These are phyloP conservation scores for Serinus canaria DNA, from an alignment of 2,113 vertebrate genomes.

Conservation along the genomic window DNA sequence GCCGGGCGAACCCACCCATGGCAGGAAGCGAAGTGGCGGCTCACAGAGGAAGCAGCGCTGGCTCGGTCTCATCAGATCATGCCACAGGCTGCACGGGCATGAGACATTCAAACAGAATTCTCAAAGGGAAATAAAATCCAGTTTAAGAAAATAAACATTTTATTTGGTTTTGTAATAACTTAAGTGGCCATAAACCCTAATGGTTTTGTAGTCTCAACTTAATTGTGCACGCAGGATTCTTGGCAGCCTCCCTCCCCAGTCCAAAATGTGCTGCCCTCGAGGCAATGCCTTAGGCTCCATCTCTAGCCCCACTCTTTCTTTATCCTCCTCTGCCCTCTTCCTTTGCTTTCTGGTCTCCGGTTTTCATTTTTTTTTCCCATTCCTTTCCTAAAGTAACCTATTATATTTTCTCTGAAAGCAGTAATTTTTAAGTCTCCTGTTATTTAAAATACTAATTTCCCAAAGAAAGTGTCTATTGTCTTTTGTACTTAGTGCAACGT, in stretches of 20 bases:
- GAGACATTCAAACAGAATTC: background rate
- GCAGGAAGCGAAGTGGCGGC: background rate
- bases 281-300: background rate
- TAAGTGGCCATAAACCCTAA: background rate
- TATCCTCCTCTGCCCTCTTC: background rate
- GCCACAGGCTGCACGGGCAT: background rate
- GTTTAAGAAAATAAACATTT: background rate
- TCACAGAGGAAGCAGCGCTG: background rate
- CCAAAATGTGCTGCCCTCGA: rapidly evolving
- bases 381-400: background rate
- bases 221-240: background rate
- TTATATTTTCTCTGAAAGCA: background rate
- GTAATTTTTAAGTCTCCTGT: background rate
- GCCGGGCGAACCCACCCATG: rapidly evolving
- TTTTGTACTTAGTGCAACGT: background rate
- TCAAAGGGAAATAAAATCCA: background rate
- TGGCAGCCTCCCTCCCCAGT: background rate
- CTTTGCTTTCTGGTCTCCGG: background rate
- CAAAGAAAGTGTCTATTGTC: background rate
- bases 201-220: background rate
- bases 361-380: background rate
- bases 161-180: background rate
- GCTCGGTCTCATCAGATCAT: background rate
- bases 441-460: background rate
- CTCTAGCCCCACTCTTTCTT: background rate